Evolutionary conservation across 2,797 vertebrate genomes (phyloP), one percentile per base, ranked within the genome.

Genomic region (Zalophus californianus): DNA sequence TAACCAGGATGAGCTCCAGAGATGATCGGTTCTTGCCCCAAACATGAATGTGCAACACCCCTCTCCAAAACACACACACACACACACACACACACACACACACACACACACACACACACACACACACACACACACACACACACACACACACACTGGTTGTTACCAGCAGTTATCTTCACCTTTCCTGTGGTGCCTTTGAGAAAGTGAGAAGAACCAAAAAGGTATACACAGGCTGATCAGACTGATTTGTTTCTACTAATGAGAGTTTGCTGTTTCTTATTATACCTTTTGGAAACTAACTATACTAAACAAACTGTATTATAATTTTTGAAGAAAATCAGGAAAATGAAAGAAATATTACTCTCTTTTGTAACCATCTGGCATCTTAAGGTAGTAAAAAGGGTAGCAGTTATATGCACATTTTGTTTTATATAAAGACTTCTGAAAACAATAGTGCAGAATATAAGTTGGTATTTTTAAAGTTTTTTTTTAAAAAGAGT

Each of bases 391-490:
- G 72, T 60, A 38, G 38, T 48, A 20, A 86, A 96, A 94, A 14
- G 94, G 56, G 21, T 94, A 91, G 21, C 14, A 54, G 6, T 91
- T 93, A 32, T 35, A n/a, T 83, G 20, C 7, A 91, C 13, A 27
- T 89, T 92, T 90, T 90, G 66, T 82, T 97, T 94, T 48, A 78
- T 52, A 44, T 79, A 54, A 84, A 90, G n/a, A 32, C 12, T 14
- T 66, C 52, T 97, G 79, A 79, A 97, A 54, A 84, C 94, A 82
- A 41, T 86, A 48, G 38, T 84, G 60, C 21, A 86, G 60, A 83
- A 21, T 64, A 60, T 84, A 82, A 70, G 2, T 21, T 56, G 73
- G 14, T 44, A 64, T 72, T 95, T 92, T 94, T 15, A 25, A 89
- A 27, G 9, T 72, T 87, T 96, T 91, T 91, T 68, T 91, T 68